phyloP scores from a whole-genome alignment of 2,797 vertebrate genomes.

The Hypotaenidia philippensis region DNA sequence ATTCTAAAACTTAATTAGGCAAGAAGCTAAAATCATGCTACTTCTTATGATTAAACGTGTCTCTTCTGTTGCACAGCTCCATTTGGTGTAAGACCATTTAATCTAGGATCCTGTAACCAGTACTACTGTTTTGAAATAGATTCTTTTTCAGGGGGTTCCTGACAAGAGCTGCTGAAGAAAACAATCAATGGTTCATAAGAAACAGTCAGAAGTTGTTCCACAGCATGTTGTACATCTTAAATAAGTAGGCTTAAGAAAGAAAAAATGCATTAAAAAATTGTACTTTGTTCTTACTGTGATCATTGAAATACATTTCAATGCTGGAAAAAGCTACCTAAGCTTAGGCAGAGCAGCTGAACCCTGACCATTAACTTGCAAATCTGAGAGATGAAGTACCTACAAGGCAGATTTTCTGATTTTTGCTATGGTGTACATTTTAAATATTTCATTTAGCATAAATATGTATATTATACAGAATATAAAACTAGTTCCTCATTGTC shows the following conservation, averaged over 20 bases:
- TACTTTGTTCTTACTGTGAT: background rate
- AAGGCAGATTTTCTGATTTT: background rate
- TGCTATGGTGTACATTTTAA: background rate
- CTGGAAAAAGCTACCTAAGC: background rate
- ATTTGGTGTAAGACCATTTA: background rate
- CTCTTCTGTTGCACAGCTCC: constrained; percentile 7
- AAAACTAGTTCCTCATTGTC: background rate
- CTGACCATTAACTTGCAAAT: background rate
- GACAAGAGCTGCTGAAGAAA: background rate
- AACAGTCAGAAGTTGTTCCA: background rate
- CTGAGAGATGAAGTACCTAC: background rate
- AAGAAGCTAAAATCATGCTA: constrained; percentile 15
- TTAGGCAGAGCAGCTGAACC: background rate
- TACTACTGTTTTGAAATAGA: background rate
- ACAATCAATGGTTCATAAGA: background rate
- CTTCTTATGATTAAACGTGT: background rate
- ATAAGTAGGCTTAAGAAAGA: background rate
- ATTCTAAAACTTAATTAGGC: background rate
- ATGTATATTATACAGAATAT: background rate
- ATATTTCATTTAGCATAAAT: background rate
- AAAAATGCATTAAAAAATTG: background rate
- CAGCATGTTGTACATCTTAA: background rate
- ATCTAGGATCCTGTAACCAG: background rate
- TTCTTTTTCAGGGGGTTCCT: background rate
- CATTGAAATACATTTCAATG: background rate